Conservation (phyloP, 1,140 invertebrate genomes). For the Tetraneura akinire region DNA sequence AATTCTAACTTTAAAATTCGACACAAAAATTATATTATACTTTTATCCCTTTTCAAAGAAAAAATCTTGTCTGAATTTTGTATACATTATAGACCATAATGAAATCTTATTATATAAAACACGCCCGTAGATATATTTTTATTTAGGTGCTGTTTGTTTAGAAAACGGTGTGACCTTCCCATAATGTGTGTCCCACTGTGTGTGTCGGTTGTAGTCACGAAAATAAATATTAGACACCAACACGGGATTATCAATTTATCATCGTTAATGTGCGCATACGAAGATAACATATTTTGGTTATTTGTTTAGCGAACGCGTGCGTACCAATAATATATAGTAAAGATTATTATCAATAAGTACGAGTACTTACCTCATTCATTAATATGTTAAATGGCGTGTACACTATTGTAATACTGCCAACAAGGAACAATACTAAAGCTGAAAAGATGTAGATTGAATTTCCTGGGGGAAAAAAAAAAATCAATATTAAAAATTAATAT, state of each 20-base stretch:
- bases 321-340: neutral
- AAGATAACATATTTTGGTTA: neutral
- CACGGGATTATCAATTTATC: neutral
- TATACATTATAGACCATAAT: no score
- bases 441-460: constrained; percentile 42
- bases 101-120: no score
- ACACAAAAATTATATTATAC: no score
- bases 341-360: neutral
- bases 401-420: constrained; percentile 58
- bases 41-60: no score
- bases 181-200: no score
- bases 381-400: constrained; percentile 63
- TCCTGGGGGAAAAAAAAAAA: constrained; percentile 28
- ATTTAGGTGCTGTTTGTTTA: no score
- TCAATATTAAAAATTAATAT: constrained; percentile 8
- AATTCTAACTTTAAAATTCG: no score
- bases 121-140: no score
- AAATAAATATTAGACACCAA: neutral
- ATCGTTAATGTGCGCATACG: no score
- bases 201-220: neutral
- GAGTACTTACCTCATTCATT: constrained; percentile 60
- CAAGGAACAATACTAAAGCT: constrained; percentile 41
- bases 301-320: neutral
- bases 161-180: neutral
- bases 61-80: no score